A percentile compares a stretch with the other conserved stretches of the same genome.
Conservation (phyloP, 2,797 vertebrate species). For the Sebastes reedi region DNA sequence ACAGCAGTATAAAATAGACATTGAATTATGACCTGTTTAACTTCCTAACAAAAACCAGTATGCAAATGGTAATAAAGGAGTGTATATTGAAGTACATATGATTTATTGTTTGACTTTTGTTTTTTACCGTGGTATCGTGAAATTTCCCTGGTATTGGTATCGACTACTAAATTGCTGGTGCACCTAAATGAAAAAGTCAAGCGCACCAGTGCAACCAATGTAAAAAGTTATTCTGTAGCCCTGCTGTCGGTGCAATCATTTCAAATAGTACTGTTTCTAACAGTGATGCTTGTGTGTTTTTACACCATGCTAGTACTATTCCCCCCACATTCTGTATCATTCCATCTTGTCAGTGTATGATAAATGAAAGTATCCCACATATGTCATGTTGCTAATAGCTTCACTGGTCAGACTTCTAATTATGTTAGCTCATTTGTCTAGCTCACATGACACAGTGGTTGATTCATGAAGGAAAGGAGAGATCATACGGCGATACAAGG, state of each 20-base stretch:
- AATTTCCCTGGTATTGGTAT: not conserved
- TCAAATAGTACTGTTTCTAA: not conserved
- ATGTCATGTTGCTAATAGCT: constrained; percentile 35
- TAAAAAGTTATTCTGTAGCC: no score
- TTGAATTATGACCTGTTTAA: not conserved
- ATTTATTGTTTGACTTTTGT: not conserved
- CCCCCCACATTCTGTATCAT: constrained; percentile 9
- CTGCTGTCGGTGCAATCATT: not conserved
- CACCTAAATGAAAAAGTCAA: not conserved
- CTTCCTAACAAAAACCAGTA: not conserved
- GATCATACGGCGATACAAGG: constrained; percentile 15
- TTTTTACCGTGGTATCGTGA: not conserved
- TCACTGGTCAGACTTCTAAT: constrained; percentile 42
- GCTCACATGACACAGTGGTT: constrained; percentile 19
- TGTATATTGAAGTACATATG: not conserved
- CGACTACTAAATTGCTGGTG: not conserved
- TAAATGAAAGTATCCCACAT: constrained; percentile 40
- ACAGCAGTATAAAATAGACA: not conserved
- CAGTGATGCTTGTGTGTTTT: constrained; percentile 23
- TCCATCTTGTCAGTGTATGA: constrained; percentile 30
- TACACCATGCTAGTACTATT: not conserved
- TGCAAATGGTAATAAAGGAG: not conserved
- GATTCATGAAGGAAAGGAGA: constrained; percentile 29
- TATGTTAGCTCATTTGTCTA: constrained; percentile 47
- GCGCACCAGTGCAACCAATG: not conserved